phyloP scores from a whole-genome alignment of 2,888 invertebrate genomes.

The Drosophila koepferae region DNA sequence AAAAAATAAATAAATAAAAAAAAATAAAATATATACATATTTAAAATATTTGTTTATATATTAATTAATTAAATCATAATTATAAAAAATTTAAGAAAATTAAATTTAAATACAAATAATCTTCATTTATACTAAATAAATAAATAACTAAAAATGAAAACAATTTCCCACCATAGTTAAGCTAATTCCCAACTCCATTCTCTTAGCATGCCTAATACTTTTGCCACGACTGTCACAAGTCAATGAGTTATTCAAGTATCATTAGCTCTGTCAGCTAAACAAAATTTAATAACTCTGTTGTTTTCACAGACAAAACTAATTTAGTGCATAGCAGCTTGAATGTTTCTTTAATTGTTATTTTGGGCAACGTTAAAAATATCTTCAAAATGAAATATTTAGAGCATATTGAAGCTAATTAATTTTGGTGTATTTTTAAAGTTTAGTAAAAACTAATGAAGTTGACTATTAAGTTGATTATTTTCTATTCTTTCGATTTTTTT shows the following conservation, averaged over 20 bases:
- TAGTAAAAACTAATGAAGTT: not conserved
- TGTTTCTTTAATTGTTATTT: not conserved
- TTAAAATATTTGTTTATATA: too few species aligned
- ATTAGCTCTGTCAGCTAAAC: not conserved
- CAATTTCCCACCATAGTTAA: too few species aligned
- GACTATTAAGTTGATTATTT: not conserved
- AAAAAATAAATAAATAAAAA: too few species aligned
- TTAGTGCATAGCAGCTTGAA: not conserved
- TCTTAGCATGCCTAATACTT: not conserved
- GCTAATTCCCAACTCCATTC: not conserved
- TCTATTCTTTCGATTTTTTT: too few species aligned
- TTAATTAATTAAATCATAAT: too few species aligned
- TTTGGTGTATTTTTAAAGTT: not conserved
- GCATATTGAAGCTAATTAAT: not conserved
- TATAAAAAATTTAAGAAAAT: too few species aligned
- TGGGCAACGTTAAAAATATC: not conserved
- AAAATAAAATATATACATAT: too few species aligned
- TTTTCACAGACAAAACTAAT: not conserved
- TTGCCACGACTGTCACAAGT: not conserved
- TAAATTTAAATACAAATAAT: too few species aligned
- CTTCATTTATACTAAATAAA: too few species aligned
- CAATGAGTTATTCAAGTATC: conserved; percentile 1
- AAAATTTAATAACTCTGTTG: not conserved
- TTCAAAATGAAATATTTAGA: not conserved
- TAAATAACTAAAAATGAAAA: too few species aligned